Evolutionary conservation across 2,113 vertebrate species (phyloP).

Genomic region (Nerophis lumbriciformis): DNA sequence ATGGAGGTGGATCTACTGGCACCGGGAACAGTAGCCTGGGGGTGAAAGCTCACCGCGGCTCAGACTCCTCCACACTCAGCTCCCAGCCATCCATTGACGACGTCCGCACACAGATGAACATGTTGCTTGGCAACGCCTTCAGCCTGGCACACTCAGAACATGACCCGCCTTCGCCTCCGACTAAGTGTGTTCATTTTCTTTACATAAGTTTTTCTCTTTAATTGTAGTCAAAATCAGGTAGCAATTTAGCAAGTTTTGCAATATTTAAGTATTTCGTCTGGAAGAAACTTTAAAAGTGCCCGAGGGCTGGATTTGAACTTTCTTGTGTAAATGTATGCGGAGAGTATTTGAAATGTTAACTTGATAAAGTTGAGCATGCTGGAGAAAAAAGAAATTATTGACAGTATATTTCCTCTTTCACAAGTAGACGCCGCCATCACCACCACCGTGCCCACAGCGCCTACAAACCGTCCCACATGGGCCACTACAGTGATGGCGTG

Average conservation of each 20-base stretch:
- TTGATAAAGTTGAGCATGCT: background rate
- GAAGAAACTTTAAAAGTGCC: constrained; percentile 9
- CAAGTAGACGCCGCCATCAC: constrained; percentile 61
- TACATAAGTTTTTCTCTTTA: constrained; percentile 2
- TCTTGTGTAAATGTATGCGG: background rate
- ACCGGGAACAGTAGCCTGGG: constrained; percentile 68
- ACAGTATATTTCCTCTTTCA: constrained; percentile 29
- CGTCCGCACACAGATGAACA: constrained; percentile 96
- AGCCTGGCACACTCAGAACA: constrained; percentile 90
- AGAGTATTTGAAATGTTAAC: constrained; percentile 14
- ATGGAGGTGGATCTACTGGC: constrained; percentile 67
- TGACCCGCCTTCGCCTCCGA: constrained; percentile 62
- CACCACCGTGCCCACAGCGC: constrained; percentile 70
- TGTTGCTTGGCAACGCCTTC: constrained; percentile 96
- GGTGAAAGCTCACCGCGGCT: constrained; percentile 90
- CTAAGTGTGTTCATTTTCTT: constrained; percentile 44
- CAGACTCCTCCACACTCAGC: constrained; percentile 94
- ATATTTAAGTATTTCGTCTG: background rate
- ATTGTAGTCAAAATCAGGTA: constrained; percentile 3
- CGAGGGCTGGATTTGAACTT: constrained; percentile 8
- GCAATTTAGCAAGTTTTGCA: constrained; percentile 29
- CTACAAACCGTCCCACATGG: constrained; percentile 82
- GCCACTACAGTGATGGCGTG: constrained; percentile 91
- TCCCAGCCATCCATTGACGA: constrained; percentile 98
- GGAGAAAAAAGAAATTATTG: background rate